A percentile compares a stretch with the other conserved stretches of the same genome.
Conservation (phyloP, 2,113 vertebrate species). For the Balaenoptera acutorostrata region DNA sequence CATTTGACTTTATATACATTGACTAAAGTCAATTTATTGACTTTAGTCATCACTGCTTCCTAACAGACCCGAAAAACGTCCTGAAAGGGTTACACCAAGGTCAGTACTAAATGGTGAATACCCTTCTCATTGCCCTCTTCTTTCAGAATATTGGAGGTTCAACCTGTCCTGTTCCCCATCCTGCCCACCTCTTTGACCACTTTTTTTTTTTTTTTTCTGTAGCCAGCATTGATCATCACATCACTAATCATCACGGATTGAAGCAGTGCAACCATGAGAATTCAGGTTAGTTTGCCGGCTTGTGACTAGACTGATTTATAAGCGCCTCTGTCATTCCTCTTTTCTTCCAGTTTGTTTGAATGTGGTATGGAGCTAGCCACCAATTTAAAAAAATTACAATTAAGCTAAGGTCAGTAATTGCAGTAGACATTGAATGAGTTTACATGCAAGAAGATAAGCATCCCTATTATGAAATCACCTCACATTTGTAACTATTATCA, state of each 20-base stretch:
- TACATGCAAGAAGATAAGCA: background rate
- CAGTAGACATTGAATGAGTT: constrained; percentile 5
- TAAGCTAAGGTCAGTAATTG: background rate
- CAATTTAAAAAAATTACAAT: background rate
- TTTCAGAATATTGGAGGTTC: background rate
- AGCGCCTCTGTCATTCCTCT: background rate
- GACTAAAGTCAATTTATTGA: background rate
- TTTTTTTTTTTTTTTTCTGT: background rate
- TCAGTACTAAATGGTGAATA: background rate
- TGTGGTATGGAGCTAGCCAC: background rate
- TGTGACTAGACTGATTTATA: background rate
- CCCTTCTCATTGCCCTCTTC: background rate
- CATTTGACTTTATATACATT: constrained; percentile 31
- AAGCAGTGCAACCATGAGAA: background rate
- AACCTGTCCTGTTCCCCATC: background rate
- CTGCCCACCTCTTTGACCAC: background rate
- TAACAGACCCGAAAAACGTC: background rate
- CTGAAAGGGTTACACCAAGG: background rate
- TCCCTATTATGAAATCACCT: background rate
- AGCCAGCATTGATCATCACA: background rate
- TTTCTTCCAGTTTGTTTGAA: background rate
- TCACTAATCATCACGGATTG: background rate
- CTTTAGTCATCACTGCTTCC: constrained; percentile 38
- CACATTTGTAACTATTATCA: background rate
- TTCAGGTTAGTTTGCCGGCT: background rate